phyloP scores from a whole-genome alignment of 2,888 invertebrate species.

The Poecilus cupreus region DNA sequence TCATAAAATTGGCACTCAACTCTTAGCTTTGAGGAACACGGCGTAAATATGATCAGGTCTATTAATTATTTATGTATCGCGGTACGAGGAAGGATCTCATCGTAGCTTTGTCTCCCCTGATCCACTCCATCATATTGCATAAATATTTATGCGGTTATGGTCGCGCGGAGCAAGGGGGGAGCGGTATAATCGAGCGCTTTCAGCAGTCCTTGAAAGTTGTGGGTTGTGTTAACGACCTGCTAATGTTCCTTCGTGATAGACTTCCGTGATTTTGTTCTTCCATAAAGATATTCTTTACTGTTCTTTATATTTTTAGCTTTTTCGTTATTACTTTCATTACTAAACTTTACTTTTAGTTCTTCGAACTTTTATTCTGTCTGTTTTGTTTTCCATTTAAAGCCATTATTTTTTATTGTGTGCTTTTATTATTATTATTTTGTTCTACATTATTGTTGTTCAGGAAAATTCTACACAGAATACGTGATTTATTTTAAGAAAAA shows the following conservation, averaged over 20 bases:
- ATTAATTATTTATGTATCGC: conserved; percentile 54
- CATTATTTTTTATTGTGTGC: conserved; percentile 22
- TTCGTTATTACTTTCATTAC: conserved; percentile 26
- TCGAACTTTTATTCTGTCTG: conserved; percentile 10
- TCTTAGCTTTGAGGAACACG: conserved; percentile 41
- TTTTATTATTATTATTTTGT: conserved; percentile 7
- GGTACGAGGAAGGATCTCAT: conserved; percentile 9
- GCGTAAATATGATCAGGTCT: conserved; percentile 47
- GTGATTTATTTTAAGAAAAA: too few species aligned
- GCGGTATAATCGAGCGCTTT: conserved; percentile 39
- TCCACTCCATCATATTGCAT: conserved; percentile 49
- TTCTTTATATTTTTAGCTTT: conserved; percentile 14
- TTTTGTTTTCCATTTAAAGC: conserved; percentile 27
- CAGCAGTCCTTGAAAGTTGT: conserved; percentile 42
- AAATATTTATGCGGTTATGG: conserved; percentile 48
- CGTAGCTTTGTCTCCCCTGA: conserved; percentile 39
- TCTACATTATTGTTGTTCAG: too few species aligned
- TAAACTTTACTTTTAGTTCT: conserved; percentile 34
- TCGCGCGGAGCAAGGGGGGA: background rate
- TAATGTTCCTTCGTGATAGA: conserved; percentile 27
- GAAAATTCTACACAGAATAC: too few species aligned
- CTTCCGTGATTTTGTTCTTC: conserved; percentile 42
- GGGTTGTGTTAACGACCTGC: conserved; percentile 39
- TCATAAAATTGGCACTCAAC: conserved; percentile 43
- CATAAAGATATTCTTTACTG: conserved; percentile 32